A percentile compares a stretch with the other conserved stretches of the same genome.
Conservation (phyloP, 2,888 invertebrate species). For the Caenorhabditis drosophilae region DNA sequence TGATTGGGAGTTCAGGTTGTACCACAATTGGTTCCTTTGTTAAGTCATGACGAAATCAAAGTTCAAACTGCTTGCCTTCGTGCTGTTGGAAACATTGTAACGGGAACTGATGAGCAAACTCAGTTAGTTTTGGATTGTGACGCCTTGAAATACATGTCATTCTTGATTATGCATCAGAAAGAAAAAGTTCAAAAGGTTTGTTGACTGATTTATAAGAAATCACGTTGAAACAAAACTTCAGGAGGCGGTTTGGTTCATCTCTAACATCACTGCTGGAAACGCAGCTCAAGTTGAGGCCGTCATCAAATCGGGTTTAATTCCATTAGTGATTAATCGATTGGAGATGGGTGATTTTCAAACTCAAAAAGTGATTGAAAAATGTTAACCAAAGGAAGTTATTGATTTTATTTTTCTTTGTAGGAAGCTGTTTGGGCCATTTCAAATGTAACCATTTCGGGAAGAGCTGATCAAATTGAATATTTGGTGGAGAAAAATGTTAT, state of each 20-base stretch:
- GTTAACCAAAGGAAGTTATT: too few relatives aligned
- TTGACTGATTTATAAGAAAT: slow-evolving; percentile 67
- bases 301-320: slow-evolving; percentile 87
- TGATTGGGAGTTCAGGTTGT: slow-evolving; percentile 73
- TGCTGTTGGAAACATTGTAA: slow-evolving; percentile 72
- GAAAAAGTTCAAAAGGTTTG: slow-evolving; percentile 90
- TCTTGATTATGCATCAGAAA: slow-evolving; percentile 82
- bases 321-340: slow-evolving; percentile 90
- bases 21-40: slow-evolving; percentile 87
- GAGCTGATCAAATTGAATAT: slow-evolving; percentile 84
- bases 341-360: slow-evolving; percentile 89
- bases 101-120: slow-evolving; percentile 94
- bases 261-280: slow-evolving; percentile 98
- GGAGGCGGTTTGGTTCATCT: slow-evolving; percentile 69
- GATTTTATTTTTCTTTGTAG: slow-evolving; percentile 42
- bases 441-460: slow-evolving; percentile 95
- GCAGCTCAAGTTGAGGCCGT: slow-evolving; percentile 91
- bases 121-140: slow-evolving; percentile 94
- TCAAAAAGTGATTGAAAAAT: slow-evolving; percentile 78
- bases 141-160: slow-evolving; percentile 90
- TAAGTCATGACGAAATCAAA: slow-evolving; percentile 78
- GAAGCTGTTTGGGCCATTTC: slow-evolving; percentile 99
- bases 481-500: slow-evolving; percentile 89
- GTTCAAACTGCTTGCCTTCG: slow-evolving; percentile 89
- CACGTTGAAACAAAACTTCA: slow-evolving; percentile 18